Evolutionary conservation across 2,797 vertebrate genomes (phyloP).

Genomic region (Chaenodraco wilsoni): DNA sequence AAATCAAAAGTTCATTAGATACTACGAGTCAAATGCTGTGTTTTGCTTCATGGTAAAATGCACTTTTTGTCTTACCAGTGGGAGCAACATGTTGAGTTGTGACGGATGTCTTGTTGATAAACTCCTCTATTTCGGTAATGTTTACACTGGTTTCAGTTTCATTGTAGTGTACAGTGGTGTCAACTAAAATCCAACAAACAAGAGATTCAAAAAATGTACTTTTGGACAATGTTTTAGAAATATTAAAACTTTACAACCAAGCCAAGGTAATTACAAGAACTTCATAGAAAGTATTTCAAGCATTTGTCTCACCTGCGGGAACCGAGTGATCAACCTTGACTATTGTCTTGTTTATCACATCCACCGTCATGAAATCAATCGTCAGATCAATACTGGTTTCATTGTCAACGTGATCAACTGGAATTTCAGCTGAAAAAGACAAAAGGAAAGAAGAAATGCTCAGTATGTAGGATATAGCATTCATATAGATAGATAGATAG

Average conservation of each 20-base stretch:
- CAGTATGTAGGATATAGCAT: too few relatives aligned
- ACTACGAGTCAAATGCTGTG: background rate
- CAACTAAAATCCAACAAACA: conserved; percentile 42
- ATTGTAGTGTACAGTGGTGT: conserved; percentile 42
- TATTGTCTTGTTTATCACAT: conserved; percentile 54
- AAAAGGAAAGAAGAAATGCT: background rate
- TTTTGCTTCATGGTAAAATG: background rate
- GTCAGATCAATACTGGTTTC: conserved; percentile 49
- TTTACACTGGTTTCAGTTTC: conserved; percentile 59
- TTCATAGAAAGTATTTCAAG: background rate
- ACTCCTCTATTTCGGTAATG: conserved; percentile 53
- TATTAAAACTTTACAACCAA: background rate
- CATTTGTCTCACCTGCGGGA: conserved; percentile 49
- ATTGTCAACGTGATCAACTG: conserved; percentile 23
- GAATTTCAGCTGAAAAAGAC: conserved; percentile 51
- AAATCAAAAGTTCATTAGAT: conserved; percentile 11
- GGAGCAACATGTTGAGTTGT: conserved; percentile 35
- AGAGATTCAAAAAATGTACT: background rate
- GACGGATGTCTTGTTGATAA: conserved; percentile 57
- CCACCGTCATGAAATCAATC: background rate
- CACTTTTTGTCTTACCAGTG: conserved; percentile 46
- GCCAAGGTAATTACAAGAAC: background rate
- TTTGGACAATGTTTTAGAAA: background rate
- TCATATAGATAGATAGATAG: too few relatives aligned
- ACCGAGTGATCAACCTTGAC: conserved; percentile 30